Base-by-base conservation (phyloP, 2,113 vertebrate genomes). In the Talpa occidentalis region DNA sequence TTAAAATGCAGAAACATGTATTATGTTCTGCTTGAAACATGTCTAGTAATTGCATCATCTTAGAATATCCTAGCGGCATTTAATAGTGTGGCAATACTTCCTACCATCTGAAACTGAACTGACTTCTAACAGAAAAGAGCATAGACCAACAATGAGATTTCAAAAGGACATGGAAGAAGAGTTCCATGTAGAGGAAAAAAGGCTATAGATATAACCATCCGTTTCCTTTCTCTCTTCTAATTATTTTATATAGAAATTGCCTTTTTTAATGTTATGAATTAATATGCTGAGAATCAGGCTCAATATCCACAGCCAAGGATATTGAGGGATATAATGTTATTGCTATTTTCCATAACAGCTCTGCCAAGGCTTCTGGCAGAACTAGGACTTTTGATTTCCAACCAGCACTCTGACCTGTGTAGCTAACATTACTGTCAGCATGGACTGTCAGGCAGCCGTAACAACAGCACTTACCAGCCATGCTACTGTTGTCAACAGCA, bases 341-440 rank as follows among this genome's bases (percentile, higher is more conserved):
- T 12, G 2, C 15, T 24, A 30, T 26, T 17, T 28, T 35, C 14
- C 30, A 44, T 1, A 40, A 6, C 44, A 35, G 32, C 2, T 0
- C 11, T 82, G 10, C 44, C 72, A 70, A 7, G 8, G 54, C 72
- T 90, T 60, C 54, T 32, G 42, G 47, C 54, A 60, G 30, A 26
- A 81, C n/a, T 17, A 10, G 1, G 28, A 37, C 24, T 40, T 52
- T 54, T 49, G 54, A 78, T 62, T 24, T 30, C 42, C 32, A 26
- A 69, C 1, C n/a, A 77, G 32, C 49, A 12, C 17, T 24, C 28
- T 5, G 7, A 42, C 64, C 28, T 11, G 4, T 42, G 19, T 22
- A 64, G 21, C 17, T 0, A 24, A 12, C 10, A 11, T n/a, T 11
- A 21, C 0, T 32, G 24, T 37, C 26, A 66, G n/a, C 1, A 1